Conservation (phyloP, 2,797 vertebrate genomes). For the Xenops minutus region DNA sequence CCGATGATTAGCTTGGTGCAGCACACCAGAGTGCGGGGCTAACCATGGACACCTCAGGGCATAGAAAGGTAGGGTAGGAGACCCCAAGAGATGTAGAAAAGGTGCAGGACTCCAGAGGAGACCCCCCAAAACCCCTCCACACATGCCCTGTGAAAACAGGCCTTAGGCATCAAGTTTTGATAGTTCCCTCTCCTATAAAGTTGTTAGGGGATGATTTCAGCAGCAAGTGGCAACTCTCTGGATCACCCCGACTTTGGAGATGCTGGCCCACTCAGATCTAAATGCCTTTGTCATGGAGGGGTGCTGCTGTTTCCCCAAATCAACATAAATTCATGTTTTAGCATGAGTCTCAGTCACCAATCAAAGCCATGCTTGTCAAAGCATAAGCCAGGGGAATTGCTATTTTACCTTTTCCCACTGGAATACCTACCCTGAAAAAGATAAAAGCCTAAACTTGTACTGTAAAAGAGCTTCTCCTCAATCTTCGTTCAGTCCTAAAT, state of each 20-base stretch:
- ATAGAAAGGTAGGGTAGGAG: conserved; percentile 53
- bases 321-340: neutral
- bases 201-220: neutral
- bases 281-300: neutral
- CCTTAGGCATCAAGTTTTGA: neutral
- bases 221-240: neutral
- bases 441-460: conserved; percentile 5
- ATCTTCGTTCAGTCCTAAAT: conserved; percentile 38
- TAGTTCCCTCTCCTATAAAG: neutral
- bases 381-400: conserved; percentile 9
- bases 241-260: neutral
- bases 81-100: neutral
- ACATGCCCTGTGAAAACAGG: neutral
- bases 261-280: neutral
- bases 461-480: conserved; percentile 10
- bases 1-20: conserved; percentile 70
- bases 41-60: conserved; percentile 37
- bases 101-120: conserved; percentile 8
- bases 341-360: neutral
- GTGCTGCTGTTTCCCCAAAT: neutral
- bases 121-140: neutral
- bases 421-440: conserved; percentile 1
- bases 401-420: conserved; percentile 41
- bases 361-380: neutral
- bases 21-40: conserved; percentile 46